Percentiles rank a stretch among this genome's conserved stretches.
These are phyloP conservation scores for Echinometra lucunter DNA, from an alignment of 53 echinoderm and acorn worm genomes.

Conservation along the genomic window DNA sequence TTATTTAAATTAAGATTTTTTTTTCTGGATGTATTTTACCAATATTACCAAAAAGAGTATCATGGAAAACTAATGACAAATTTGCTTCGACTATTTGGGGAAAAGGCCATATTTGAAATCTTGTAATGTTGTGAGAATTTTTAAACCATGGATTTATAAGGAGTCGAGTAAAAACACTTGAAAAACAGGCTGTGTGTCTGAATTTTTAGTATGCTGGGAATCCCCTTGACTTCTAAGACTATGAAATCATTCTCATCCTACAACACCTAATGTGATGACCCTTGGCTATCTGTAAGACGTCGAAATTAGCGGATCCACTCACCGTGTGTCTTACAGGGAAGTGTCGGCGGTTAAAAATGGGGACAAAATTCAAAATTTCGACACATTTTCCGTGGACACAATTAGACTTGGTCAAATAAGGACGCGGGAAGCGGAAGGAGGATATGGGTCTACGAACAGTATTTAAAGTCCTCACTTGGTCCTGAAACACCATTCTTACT, in stretches of 20 bases:
- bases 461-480: neutral
- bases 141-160: no score
- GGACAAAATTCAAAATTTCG: neutral
- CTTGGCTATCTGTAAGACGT: neutral
- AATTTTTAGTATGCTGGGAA: no score
- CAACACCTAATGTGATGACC: no score
- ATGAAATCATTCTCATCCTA: neutral
- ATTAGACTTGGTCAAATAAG: neutral
- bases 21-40: no score
- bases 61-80: no score
- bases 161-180: no score
- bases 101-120: no score
- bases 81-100: no score
- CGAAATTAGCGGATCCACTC: neutral
- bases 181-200: no score
- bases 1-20: no score
- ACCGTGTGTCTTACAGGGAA: neutral
- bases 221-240: neutral
- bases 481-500: neutral
- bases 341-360: neutral
- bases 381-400: neutral
- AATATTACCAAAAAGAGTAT: no score
- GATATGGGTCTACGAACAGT: neutral
- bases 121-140: no score
- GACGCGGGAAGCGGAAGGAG: neutral